Percentiles rank a stretch among this genome's conserved stretches.
Conservation (phyloP, 1,140 invertebrate species). For the Mactra quadrangularis region DNA sequence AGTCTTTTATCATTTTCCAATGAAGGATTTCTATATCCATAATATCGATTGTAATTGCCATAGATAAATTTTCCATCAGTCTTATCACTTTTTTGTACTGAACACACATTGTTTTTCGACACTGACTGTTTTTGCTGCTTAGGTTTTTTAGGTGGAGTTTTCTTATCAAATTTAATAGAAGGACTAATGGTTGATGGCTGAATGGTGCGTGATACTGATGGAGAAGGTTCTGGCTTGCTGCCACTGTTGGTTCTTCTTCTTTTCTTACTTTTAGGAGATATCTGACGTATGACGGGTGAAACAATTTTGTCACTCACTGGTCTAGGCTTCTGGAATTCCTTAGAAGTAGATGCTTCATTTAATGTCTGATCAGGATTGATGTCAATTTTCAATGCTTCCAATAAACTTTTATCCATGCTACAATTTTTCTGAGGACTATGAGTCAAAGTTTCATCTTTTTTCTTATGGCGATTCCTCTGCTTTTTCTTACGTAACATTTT, state of each 20-base stretch:
- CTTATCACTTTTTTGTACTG: slow-evolving; percentile 39
- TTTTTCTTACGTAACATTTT: slow-evolving; percentile 85
- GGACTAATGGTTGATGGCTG: slow-evolving; percentile 63
- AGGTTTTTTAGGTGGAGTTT: slow-evolving; percentile 61
- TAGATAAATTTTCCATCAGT: slow-evolving; percentile 89
- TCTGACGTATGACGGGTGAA: slow-evolving; percentile 94
- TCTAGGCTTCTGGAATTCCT: slow-evolving; percentile 70
- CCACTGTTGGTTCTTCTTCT: slow-evolving; percentile 81
- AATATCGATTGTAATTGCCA: slow-evolving; percentile 98
- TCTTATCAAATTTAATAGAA: slow-evolving; percentile 54
- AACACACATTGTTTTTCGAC: not conserved
- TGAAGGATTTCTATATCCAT: slow-evolving; percentile 95
- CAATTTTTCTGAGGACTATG: slow-evolving; percentile 36
- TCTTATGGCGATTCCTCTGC: slow-evolving; percentile 79
- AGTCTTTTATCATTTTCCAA: slow-evolving; percentile 92
- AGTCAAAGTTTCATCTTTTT: slow-evolving; percentile 57
- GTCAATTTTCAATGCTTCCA: slow-evolving; percentile 76
- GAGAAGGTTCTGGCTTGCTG: slow-evolving; percentile 61
- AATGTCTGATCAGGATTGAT: slow-evolving; percentile 61
- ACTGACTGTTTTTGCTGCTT: slow-evolving; percentile 62
- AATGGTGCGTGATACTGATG: slow-evolving; percentile 73
- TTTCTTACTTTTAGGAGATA: slow-evolving; percentile 89
- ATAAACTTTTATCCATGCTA: slow-evolving; percentile 64
- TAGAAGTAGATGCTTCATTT: not conserved
- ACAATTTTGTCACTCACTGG: slow-evolving; percentile 93